Conservation (phyloP, 2,888 invertebrate genomes). For the Tipula lateralis region DNA sequence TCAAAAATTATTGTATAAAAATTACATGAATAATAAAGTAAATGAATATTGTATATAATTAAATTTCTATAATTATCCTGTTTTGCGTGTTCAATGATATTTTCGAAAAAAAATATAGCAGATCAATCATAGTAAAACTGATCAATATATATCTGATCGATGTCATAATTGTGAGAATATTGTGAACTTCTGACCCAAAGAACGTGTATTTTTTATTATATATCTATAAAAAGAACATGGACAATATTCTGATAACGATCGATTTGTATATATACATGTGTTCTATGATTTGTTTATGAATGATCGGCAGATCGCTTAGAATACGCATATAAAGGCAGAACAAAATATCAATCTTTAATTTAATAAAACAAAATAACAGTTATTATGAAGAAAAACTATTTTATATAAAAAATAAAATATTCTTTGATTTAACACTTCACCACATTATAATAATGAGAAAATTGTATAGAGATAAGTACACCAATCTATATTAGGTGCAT, state of each 20-base stretch:
- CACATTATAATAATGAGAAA: neutral
- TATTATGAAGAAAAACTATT: neutral
- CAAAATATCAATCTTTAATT: neutral
- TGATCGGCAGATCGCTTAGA: neutral
- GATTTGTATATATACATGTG: neutral
- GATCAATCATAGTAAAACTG: neutral
- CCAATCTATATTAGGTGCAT: too few relatives aligned
- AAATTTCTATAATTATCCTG: neutral
- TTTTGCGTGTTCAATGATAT: neutral
- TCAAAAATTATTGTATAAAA: neutral
- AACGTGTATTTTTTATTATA: neutral
- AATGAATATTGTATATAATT: neutral
- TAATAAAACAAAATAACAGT: neutral
- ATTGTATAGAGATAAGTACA: too few relatives aligned
- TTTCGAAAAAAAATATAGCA: too few relatives aligned
- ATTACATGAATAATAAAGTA: neutral
- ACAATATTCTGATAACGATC: slow-evolving; percentile 3
- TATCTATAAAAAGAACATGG: neutral
- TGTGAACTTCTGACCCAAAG: neutral
- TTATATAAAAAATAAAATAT: neutral
- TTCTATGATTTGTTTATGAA: neutral
- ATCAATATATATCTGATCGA: neutral
- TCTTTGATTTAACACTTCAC: neutral
- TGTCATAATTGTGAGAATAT: slow-evolving; percentile 24
- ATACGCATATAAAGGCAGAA: neutral